These are phyloP conservation scores for Brachionus angularis DNA, from an alignment of 1,140 invertebrate species.

Conservation along the genomic window DNA sequence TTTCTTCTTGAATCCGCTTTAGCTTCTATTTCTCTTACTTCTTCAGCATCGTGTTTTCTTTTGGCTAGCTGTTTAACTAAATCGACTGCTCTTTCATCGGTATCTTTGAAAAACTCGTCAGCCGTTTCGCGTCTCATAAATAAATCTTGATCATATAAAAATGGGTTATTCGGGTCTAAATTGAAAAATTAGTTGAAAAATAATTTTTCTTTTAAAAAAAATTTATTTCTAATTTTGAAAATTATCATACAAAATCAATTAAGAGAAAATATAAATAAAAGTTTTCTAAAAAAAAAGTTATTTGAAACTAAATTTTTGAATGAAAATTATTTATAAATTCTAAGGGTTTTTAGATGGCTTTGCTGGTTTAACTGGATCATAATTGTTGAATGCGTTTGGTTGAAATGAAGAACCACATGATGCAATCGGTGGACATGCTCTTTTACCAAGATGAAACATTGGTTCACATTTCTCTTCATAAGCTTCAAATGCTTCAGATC, in stretches of 20 bases:
- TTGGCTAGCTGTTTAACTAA: background rate
- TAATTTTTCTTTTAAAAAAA: background rate
- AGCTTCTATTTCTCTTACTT: slow-evolving; percentile 5
- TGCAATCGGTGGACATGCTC: slow-evolving; percentile 24
- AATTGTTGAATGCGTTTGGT: slow-evolving; percentile 36
- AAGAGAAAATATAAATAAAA: background rate
- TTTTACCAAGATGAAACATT: slow-evolving; percentile 2
- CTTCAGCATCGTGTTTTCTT: slow-evolving; percentile 12
- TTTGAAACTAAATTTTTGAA: background rate
- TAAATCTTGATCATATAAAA: slow-evolving; percentile 7
- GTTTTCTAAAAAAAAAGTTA: background rate
- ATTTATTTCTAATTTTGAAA: slow-evolving; percentile 18
- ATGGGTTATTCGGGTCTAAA: too few species aligned
- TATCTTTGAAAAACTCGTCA: background rate
- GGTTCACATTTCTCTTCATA: slow-evolving; percentile 32
- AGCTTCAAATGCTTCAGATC: slow-evolving; percentile 22
- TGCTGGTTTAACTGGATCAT: slow-evolving; percentile 31
- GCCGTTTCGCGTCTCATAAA: slow-evolving; percentile 17
- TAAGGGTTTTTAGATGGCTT: background rate
- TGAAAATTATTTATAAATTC: too few species aligned
- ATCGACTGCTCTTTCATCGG: background rate
- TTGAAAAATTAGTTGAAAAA: background rate
- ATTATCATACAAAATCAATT: background rate
- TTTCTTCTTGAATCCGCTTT: slow-evolving; percentile 29
- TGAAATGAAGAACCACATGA: background rate